Percentiles rank a stretch among this genome's conserved stretches.
Evolutionary conservation across 2,113 vertebrate genomes (phyloP).

Genomic region (Clarias macrocephalus): DNA sequence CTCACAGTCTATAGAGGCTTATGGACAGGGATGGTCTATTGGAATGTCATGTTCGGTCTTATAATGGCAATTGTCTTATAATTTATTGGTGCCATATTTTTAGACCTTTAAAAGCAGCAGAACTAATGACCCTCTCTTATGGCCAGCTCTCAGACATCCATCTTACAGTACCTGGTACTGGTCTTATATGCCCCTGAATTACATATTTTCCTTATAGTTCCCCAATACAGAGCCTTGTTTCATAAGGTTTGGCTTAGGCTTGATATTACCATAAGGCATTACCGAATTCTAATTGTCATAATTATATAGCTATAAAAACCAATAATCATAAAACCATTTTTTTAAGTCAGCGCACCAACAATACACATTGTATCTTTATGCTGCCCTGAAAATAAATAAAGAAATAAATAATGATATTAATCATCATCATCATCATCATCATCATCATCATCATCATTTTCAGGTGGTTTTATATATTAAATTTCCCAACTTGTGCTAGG

Average conservation of each 20-base stretch:
- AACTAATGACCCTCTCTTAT: constrained; percentile 21
- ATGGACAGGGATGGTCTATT: constrained; percentile 3
- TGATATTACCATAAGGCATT: background rate
- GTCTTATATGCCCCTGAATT: background rate
- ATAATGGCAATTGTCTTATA: constrained; percentile 27
- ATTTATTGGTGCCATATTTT: constrained; percentile 22
- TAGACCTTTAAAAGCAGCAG: constrained; percentile 17
- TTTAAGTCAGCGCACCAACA: background rate
- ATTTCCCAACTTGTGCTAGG: background rate
- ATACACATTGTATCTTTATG: background rate
- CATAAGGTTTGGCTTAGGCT: background rate
- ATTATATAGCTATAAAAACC: background rate
- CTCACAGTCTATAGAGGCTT: background rate
- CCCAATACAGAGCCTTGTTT: background rate
- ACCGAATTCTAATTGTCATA: background rate
- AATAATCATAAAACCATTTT: background rate
- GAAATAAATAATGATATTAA: background rate
- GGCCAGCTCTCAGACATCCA: background rate
- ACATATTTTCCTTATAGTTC: background rate
- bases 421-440: no score
- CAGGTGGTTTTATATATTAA: background rate
- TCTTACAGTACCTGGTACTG: background rate
- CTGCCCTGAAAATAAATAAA: background rate
- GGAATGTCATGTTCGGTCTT: constrained; percentile 21
- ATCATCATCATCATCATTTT: no score